Conservation (phyloP, 2,113 vertebrate genomes). For the Tyrannus savana region DNA sequence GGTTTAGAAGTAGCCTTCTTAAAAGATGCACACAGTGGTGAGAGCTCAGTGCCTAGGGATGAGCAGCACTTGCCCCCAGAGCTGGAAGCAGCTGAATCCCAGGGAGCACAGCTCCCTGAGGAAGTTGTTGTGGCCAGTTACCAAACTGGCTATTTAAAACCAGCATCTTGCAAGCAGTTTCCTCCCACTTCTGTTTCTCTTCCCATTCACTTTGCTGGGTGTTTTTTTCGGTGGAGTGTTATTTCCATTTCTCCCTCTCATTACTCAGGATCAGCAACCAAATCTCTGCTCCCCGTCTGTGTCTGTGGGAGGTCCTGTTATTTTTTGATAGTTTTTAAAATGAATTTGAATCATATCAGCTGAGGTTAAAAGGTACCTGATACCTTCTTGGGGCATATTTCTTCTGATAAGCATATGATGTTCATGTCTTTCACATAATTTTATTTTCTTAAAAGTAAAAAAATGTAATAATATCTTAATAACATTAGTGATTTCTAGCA, state of each 20-base stretch:
- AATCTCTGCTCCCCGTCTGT: background rate
- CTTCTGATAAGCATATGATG: background rate
- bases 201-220: background rate
- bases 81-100: background rate
- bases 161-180: background rate
- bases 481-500: background rate
- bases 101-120: background rate
- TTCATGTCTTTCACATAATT: rapidly evolving
- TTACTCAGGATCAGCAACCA: background rate
- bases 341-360: background rate
- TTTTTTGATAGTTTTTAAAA: background rate
- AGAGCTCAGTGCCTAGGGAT: background rate
- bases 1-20: background rate
- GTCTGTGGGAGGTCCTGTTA: background rate
- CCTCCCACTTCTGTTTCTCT: background rate
- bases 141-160: background rate
- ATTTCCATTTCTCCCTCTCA: background rate
- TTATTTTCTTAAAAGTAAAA: background rate
- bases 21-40: background rate
- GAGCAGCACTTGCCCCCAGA: background rate
- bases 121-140: background rate
- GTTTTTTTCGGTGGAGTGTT: background rate
- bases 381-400: background rate
- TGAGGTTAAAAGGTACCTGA: background rate
- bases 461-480: background rate